Percentiles rank a stretch among this genome's conserved stretches.
Conservation (phyloP, 2,888 invertebrate genomes). For the Drosophila borealis region DNA sequence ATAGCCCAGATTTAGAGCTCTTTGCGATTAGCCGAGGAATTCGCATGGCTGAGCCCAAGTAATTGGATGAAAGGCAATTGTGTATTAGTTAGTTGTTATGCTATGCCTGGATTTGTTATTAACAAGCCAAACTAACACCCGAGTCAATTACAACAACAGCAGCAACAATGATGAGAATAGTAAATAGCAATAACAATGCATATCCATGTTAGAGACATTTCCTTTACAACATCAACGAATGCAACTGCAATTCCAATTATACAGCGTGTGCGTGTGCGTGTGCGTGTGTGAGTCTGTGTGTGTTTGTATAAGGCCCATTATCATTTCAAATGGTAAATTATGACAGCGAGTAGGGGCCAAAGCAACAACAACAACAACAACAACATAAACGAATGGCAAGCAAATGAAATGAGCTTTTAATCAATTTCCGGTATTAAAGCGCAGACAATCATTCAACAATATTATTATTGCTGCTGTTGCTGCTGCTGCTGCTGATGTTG, state of each 20-base stretch:
- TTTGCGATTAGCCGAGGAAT: background rate
- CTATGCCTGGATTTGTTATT: conserved; percentile 12
- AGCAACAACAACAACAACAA: conserved; percentile 22
- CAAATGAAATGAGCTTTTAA: conserved; percentile 78
- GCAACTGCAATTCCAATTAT: conserved; percentile 46
- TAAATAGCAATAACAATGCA: conserved; percentile 37
- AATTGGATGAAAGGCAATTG: conserved; percentile 20
- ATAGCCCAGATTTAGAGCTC: too few species aligned
- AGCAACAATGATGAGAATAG: conserved; percentile 21
- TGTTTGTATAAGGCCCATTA: conserved; percentile 55
- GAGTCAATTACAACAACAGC: conserved; percentile 25
- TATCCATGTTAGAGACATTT: conserved; percentile 44
- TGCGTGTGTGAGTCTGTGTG: conserved; percentile 10
- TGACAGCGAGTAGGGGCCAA: conserved; percentile 52
- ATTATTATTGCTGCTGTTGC: conserved; percentile 33
- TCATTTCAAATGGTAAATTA: conserved; percentile 75
- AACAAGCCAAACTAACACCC: conserved; percentile 31
- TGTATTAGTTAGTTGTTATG: conserved; percentile 5
- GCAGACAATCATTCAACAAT: conserved; percentile 54
- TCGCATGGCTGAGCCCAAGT: conserved; percentile 9
- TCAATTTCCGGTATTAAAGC: conserved; percentile 78
- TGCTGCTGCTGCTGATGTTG: conserved; percentile 34
- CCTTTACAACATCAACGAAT: conserved; percentile 44
- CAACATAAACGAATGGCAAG: conserved; percentile 40
- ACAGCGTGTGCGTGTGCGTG: background rate